Evolutionary conservation across 2,113 vertebrate species (phyloP), one percentile per base, ranked within the genome.

Genomic region (Leucopsar rothschildi): DNA sequence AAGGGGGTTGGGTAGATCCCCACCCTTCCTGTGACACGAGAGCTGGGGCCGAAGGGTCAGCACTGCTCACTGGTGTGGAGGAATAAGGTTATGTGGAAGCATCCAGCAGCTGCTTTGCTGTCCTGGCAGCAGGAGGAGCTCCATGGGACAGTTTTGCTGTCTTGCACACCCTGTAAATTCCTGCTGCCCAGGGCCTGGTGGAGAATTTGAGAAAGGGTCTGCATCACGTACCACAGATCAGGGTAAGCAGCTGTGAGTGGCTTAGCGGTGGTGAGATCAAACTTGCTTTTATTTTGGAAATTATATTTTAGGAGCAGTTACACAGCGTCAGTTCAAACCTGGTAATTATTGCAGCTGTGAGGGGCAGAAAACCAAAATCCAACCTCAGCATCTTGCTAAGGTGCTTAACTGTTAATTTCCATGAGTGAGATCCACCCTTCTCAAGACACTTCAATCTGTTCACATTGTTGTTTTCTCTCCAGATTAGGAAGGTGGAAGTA

Each of bases 401-500:
- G 95, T 93, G 80, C 90, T 95, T 94, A 93, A 78, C 64, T 96
- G 78, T 59, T 95, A 56, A 94, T 96, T 96, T 95, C 70, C 82
- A 47, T 72, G 81, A 47, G 81, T 37, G 70, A 88, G 85, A 90
- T 80, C 85, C 88, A 86, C 82, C 71, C 91, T 94, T 85, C 89
- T 88, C 49, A 53, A 86, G 87, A n/a, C 92, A 35, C 86, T 91
- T 92, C 88, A 82, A 9, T 93, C 86, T 82, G n/a, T 64, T 92
- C 33, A 11, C 39, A 11, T 88, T 94, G 77, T 95, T 80, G 52
- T 39, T 92, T 76, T 73, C 69, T 65, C 40, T 64, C 55, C n/a
- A 88, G 86, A 90, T 92, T 90, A 94, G 86, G 59, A 65, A 79
- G 70, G 84, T 86, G 86, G 82, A 94, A 95, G 85, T 68, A 63